Base-by-base conservation (phyloP, 1,140 invertebrate genomes). In the Trachelipus rathkii region DNA sequence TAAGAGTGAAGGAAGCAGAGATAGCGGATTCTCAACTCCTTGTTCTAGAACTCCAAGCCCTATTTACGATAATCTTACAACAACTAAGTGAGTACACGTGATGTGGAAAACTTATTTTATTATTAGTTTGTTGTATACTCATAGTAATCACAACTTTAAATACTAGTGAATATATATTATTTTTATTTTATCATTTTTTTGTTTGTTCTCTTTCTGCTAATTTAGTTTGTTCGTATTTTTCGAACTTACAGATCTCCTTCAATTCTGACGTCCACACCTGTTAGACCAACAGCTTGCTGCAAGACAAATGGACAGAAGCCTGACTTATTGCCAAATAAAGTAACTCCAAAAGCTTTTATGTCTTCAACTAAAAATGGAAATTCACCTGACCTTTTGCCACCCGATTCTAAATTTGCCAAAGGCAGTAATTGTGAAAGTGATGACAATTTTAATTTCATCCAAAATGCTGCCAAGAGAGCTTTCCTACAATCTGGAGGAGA, bases 251-350 rank as follows among this genome's bases (percentile, higher is more conserved):
- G 50, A 60, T 75, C 76, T 44, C 71, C 77, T 66, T 74, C 71
- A 13, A 77, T 77, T 46, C 24, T 81, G 67, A 79, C 80, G 7
- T 81, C 80, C 43, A 81, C 80, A 9, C 80, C 80, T 15, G 44
- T 76, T 23, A 45, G 77, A 43, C 69, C 75, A 44, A 74, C 75
- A 45, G 74, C 72, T 9, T 74, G 45, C 21, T 45, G 70, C 11
- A 15, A 75, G 44, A 45, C 74, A n/a, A 75, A 50, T 15, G 68
- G 76, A 60, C 75, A 77, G 44, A 68, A 74, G n/a, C 80, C 80
- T 44, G 80, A 81, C 50, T 77, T 81, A 24, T 75, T 81, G 21
- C 80, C 80, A 13, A 81, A 77, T 69, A 81, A 81, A 73, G 73
- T 81, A 10, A 78, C 53, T 10, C 78, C 71, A 0, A 44, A 44